Base-by-base conservation (phyloP, 1,140 invertebrate species). In the Drosophila pseudoobscura region DNA sequence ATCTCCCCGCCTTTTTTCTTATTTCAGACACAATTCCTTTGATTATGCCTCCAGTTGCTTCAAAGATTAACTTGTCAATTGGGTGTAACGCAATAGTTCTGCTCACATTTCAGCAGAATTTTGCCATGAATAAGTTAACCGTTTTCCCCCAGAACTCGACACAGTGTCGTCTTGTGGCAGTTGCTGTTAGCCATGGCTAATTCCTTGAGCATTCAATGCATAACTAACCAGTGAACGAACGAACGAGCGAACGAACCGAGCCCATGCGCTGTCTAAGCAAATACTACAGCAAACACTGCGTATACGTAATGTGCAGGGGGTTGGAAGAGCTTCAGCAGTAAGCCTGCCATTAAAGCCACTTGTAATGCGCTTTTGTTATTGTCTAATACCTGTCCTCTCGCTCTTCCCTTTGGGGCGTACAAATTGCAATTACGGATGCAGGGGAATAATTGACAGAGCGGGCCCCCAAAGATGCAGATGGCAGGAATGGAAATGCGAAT, bases 331-430 rank as follows among this genome's bases (percentile, higher is more conserved):
- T 20, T 11, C 13, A 15, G 24, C 5, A 26, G 47, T 75, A 63
- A 83, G 58, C 75, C 51, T 58, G 49, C 26, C 74, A 76, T 73
- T 76, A 73, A 80, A 58, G 64, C 76, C 52, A 47, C 52, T 62
- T 61, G 68, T 54, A 76, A 80, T 84, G 64, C 60, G 57, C 75
- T 52, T 63, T 74, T 82, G 79, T 62, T 74, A 61, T 80, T 54
- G 59, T 75, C 47, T 79, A 79, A 83, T 75, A 62, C 70, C 61
- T 74, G 51, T 74, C 39, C 17, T n/a, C 17, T 26, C 52, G 2
- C 15, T 39, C 13, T 13, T 15, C n/a, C 35, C 5, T 8, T 6
- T 26, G 31, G 9, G 11, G 9, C 39, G 41, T 31, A 57, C 56
- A 46, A 66, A 60, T 61, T 52, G 68, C 54, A 73, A 68, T 52